Evolutionary conservation across 2,797 vertebrate species (phyloP).

Genomic region (Lophotriccus pileatus): DNA sequence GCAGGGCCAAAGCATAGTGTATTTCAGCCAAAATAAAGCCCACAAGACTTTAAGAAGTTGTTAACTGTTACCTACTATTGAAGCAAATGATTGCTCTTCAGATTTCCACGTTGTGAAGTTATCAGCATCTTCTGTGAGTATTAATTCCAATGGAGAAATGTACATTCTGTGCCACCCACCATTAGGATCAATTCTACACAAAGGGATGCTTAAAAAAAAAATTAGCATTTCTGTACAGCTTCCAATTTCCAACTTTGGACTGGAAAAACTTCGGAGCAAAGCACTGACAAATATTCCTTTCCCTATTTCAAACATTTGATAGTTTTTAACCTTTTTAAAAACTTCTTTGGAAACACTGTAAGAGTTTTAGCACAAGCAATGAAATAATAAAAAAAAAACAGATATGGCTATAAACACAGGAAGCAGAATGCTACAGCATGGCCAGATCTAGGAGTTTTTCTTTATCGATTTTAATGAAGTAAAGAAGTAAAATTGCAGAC

Average conservation of each 20-base stretch:
- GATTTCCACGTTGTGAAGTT: not conserved
- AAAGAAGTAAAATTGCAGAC: not conserved
- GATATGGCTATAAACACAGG: not conserved
- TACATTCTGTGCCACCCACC: not conserved
- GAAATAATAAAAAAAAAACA: not conserved
- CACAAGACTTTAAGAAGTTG: not conserved
- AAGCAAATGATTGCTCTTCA: not conserved
- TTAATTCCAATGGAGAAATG: not conserved
- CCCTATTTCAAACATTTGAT: not conserved
- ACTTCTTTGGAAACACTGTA: not conserved
- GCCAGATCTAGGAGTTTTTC: not conserved
- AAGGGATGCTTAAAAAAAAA: not conserved
- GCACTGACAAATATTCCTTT: not conserved
- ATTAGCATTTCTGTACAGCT: not conserved
- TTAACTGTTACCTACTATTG: not conserved
- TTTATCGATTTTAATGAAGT: not conserved
- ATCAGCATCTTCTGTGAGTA: not conserved
- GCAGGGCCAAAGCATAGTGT: not conserved
- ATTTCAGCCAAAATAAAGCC: not conserved
- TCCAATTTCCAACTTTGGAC: not conserved
- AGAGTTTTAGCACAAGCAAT: not conserved
- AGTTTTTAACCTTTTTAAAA: not conserved
- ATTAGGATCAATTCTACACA: not conserved
- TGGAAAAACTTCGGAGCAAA: slow-evolving; percentile 16
- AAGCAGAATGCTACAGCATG: not conserved